Base-by-base conservation (phyloP, 2,113 vertebrate genomes). In the Plotosus lineatus region DNA sequence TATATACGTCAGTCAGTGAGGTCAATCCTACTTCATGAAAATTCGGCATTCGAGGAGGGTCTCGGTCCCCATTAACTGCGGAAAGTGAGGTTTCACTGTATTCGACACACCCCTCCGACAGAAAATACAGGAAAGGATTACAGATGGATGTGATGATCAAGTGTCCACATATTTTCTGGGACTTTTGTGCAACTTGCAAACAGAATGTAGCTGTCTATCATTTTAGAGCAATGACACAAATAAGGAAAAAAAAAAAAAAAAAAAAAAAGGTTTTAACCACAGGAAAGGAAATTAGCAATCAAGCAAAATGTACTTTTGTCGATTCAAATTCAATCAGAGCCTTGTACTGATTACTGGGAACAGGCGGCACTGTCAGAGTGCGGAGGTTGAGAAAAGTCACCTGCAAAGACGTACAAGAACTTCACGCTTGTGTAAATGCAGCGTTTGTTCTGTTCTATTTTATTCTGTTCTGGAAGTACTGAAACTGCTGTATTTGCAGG, bases 211-310 rank as follows among this genome's bases (percentile, higher is more conserved):
- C 72, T 55, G 72, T 36, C 72, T 33, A 75, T 40, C 50, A n/a
- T 6, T 74, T 53, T 53, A 74, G 12, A 51, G 71, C 11, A 75
- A 26, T 26, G 51, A 14, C 51, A 42, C 21, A 75, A 75, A 75
- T 75, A 21, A n/a, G n/a, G n/a, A n/a, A n/a, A n/a, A n/a, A n/a
- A n/a, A n/a, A n/a, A n/a, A n/a, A n/a, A n/a, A n/a, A n/a, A n/a
- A n/a, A 56, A 75, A 73, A 75, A 75, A 40, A 40, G 33, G 23
- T 75, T 75, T 56, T 56, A 75, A 56, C 73, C 73, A 56, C 73
- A 75, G 51, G 51, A 56, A 75, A 56, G 73, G 11, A 26, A 75
- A 75, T 42, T 26, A 75, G 73, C 73, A 75, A 75, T 75, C 51
- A 75, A 38, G 73, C 33, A 42, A 75, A 75, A 75, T 75, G 36